Evolutionary conservation across 2,113 vertebrate species (phyloP), one percentile per base, ranked within the genome.

Genomic region (Pyxicephalus adspersus): DNA sequence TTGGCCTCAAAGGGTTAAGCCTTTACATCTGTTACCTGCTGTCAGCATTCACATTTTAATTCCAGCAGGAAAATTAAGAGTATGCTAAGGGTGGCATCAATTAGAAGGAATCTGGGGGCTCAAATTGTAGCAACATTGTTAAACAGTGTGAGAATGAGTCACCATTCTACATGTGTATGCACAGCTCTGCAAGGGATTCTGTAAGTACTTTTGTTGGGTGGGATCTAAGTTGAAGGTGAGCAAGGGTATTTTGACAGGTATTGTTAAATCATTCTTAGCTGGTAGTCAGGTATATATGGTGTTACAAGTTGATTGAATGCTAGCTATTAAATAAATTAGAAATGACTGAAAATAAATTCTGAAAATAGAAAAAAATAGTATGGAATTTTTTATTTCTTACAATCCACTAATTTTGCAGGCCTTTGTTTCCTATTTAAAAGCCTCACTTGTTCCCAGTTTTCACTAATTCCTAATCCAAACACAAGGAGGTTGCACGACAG

Each of bases 71-170:
- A 66, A 67, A 65, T 64, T 64, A 63, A 64, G 75, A 55, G 31
- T 67, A 78, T 67, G 63, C 55, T 67, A 64, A 60, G 65, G 55
- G 77, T 45, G 77, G 52, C 60, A 60, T 80, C 52, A 70, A 60
- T 70, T 80, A 60, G 55, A 64, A 31, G 34, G 67, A 25, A 63
- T 71, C 51, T 31, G 58, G 67, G 67, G 78, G 45, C 18, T 80
- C n/a, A 63, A 45, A 67, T 71, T 72, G 26, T 52, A 52, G 25
- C 57, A 20, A 26, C 18, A 71, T 52, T 80, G 77, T 79, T 58
- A 70, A 60, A 58, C 65, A 70, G 77, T 18, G 29, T 67, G 77
- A 77, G 75, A 64, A 54, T 77, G 75, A 70, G 54, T 71, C 77
- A 80, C 31, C 55, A 16, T 19, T 25, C 25, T 72, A 26, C 67